These are phyloP conservation scores for Dynastes tityus DNA, from an alignment of 2,888 invertebrate species.

Conservation along the genomic window DNA sequence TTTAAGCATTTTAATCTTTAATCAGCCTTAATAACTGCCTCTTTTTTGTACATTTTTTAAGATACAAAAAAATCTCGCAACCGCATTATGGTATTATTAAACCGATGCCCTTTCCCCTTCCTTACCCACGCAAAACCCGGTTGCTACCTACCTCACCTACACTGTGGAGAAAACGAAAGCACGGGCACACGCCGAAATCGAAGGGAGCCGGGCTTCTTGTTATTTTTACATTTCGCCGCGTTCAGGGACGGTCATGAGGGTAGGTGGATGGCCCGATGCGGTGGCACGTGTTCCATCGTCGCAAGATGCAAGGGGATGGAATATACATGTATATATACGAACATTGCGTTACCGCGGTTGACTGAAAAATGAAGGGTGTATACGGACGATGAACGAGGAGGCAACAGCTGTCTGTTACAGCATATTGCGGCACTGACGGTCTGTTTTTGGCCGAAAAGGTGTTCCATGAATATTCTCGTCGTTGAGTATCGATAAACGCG, in stretches of 20 bases:
- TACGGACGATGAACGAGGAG: neutral
- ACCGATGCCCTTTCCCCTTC: neutral
- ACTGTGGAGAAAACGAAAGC: neutral
- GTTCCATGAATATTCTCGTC: constrained; percentile 2
- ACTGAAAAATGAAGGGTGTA: constrained; percentile 14
- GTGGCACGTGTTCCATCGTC: constrained; percentile 31
- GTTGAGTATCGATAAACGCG: neutral
- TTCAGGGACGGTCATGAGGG: constrained; percentile 11
- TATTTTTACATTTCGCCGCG: constrained; percentile 32
- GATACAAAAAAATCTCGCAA: neutral
- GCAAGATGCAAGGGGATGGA: constrained; percentile 10
- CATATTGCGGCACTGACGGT: constrained; percentile 31
- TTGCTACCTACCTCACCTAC: neutral
- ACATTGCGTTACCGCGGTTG: neutral
- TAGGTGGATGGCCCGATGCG: constrained; percentile 19
- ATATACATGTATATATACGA: constrained; percentile 5
- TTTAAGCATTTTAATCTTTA: too few species aligned
- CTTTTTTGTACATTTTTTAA: neutral
- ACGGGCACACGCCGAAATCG: constrained; percentile 17
- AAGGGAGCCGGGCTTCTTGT: constrained; percentile 16
- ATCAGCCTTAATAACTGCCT: too few species aligned
- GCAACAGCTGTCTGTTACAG: constrained; percentile 35
- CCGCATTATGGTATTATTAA: constrained; percentile 18
- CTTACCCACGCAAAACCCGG: constrained; percentile 18
- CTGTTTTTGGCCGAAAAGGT: constrained; percentile 28